Percentiles rank a stretch among this genome's conserved stretches.
These are phyloP conservation scores for Anableps anableps DNA, from an alignment of 2,797 vertebrate genomes.

Conservation along the genomic window DNA sequence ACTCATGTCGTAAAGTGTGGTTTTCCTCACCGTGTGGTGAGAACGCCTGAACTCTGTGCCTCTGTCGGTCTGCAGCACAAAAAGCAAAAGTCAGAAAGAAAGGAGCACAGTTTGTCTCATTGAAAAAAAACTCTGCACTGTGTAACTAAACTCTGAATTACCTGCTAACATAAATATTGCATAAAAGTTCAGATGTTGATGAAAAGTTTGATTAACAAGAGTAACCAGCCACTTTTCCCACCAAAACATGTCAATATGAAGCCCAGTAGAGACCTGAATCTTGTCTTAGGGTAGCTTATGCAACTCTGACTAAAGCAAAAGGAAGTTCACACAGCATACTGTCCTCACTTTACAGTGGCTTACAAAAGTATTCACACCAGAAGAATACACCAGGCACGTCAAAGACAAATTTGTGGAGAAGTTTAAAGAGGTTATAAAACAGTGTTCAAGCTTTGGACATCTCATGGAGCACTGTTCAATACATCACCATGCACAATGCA, in stretches of 20 bases:
- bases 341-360: background rate
- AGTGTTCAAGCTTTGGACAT: background rate
- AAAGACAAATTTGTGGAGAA: background rate
- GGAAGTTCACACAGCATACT: background rate
- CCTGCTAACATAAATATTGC: background rate
- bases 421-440: background rate
- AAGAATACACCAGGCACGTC: background rate
- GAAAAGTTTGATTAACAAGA: slow-evolving; percentile 15
- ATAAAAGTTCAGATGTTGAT: background rate
- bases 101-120: background rate
- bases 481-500: background rate
- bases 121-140: background rate
- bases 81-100: background rate
- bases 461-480: background rate
- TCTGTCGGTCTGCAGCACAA: slow-evolving; percentile 80
- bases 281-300: slow-evolving; percentile 35
- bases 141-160: background rate
- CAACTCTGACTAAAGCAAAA: slow-evolving; percentile 28
- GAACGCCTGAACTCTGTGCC: slow-evolving; percentile 90
- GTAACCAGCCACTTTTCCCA: slow-evolving; percentile 35
- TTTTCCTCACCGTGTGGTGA: slow-evolving; percentile 92
- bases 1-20: slow-evolving; percentile 92
- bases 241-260: slow-evolving; percentile 22
- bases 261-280: slow-evolving; percentile 43
- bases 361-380: background rate